phyloP scores from a whole-genome alignment of 1,140 invertebrate species.

The Monochamus saltuarius region DNA sequence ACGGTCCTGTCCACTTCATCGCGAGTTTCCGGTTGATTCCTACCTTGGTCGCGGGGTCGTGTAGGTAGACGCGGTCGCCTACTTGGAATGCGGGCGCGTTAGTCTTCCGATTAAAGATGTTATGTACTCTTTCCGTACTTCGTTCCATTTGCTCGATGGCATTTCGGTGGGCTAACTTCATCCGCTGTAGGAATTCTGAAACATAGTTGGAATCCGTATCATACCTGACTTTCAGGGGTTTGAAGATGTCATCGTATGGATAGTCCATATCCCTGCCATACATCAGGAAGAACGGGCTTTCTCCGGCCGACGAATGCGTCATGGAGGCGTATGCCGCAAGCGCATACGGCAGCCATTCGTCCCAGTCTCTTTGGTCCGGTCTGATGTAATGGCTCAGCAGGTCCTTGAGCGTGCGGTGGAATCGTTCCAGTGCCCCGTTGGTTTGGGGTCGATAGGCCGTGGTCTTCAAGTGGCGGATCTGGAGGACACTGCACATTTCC shows the following conservation, averaged over 20 bases:
- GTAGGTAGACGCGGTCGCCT: conserved; percentile 23
- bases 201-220: conserved; percentile 24
- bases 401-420: conserved; percentile 29
- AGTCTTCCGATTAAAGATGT: conserved; percentile 15
- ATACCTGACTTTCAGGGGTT: conserved; percentile 20
- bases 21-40: conserved; percentile 17
- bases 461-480: conserved; percentile 41
- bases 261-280: conserved; percentile 26
- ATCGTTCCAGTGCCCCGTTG: conserved; percentile 31
- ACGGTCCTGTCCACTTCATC: conserved; percentile 17
- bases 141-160: conserved; percentile 5
- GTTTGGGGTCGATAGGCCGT: conserved; percentile 40
- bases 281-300: conserved; percentile 32
- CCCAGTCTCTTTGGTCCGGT: conserved; percentile 42
- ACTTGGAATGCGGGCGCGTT: conserved; percentile 10
- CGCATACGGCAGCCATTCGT: conserved; percentile 37
- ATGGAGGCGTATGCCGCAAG: conserved; percentile 29
- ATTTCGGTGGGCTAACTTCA: conserved; percentile 21
- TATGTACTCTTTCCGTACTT: conserved; percentile 9
- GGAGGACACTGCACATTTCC: conserved; percentile 33
- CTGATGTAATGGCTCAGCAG: conserved; percentile 28
- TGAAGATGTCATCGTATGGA: conserved; percentile 28
- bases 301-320: conserved; percentile 41
- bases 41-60: conserved; percentile 7
- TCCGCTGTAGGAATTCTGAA: conserved; percentile 18